These are phyloP conservation scores for Chaetodon trifasciatus DNA, from an alignment of 2,797 vertebrate species.

Conservation along the genomic window DNA sequence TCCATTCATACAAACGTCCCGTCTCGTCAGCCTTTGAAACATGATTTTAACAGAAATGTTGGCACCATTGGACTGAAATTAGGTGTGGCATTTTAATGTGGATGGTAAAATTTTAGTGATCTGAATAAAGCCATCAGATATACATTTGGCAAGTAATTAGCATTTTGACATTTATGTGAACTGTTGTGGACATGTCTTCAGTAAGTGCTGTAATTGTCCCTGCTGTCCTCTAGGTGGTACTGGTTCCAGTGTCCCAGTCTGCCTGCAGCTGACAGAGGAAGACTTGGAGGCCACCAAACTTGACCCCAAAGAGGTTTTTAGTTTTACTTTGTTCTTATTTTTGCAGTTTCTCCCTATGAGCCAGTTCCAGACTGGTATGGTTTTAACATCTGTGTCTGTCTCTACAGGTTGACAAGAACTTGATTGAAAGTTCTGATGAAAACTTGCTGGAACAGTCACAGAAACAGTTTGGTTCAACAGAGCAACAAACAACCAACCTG, in stretches of 20 bases:
- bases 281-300: slow-evolving; percentile 95
- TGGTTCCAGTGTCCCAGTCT: slow-evolving; percentile 84
- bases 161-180: neutral
- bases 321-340: neutral
- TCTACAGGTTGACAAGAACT: slow-evolving; percentile 90
- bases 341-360: neutral
- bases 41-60: neutral
- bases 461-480: slow-evolving; percentile 92
- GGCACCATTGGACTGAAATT: neutral
- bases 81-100: neutral
- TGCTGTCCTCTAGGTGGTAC: slow-evolving; percentile 62
- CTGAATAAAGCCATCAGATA: neutral
- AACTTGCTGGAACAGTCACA: slow-evolving; percentile 94
- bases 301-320: slow-evolving; percentile 88
- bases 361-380: neutral
- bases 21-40: too few relatives aligned
- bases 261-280: slow-evolving; percentile 92
- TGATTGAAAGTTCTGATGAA: slow-evolving; percentile 94
- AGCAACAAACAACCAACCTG: slow-evolving; percentile 87
- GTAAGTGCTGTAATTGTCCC: neutral
- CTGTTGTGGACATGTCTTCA: neutral
- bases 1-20: too few relatives aligned
- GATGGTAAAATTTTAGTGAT: neutral
- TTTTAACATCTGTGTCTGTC: slow-evolving; percentile 9
- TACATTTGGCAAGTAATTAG: neutral